Evolutionary conservation across 2,797 vertebrate genomes (phyloP).

Genomic region (Philypnodon macrostomus): DNA sequence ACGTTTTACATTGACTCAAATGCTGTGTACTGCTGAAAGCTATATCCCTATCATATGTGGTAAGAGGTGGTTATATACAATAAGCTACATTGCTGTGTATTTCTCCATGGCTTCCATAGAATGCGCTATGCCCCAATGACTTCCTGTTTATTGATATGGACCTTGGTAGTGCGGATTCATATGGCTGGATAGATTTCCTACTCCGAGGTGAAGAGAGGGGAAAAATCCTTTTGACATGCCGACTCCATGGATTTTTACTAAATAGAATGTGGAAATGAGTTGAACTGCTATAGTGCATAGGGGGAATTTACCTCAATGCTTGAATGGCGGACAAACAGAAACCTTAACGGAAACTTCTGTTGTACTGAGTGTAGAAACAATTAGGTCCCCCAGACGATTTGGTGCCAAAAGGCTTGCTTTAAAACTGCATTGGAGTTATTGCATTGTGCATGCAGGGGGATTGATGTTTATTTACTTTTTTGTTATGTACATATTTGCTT

Average conservation of each 20-base stretch:
- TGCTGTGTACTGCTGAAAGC: slow-evolving; percentile 9
- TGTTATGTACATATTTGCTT: slow-evolving; percentile 23
- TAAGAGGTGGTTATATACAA: slow-evolving; percentile 11
- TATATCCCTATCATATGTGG: slow-evolving; percentile 22
- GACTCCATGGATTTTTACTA: slow-evolving; percentile 38
- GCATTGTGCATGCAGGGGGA: neutral
- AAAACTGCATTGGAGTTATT: slow-evolving; percentile 25
- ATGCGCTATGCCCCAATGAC: slow-evolving; percentile 34
- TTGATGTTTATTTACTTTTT: slow-evolving; percentile 33
- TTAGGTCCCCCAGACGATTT: slow-evolving; percentile 31
- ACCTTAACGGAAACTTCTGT: slow-evolving; percentile 27
- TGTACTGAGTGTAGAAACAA: slow-evolving; percentile 29
- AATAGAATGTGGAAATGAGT: slow-evolving; percentile 56
- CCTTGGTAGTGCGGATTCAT: slow-evolving; percentile 39
- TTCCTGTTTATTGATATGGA: slow-evolving; percentile 45
- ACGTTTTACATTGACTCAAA: slow-evolving; percentile 7
- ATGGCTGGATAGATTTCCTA: slow-evolving; percentile 39
- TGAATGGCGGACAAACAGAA: slow-evolving; percentile 25
- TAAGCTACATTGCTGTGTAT: slow-evolving; percentile 19
- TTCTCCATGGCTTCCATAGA: slow-evolving; percentile 18
- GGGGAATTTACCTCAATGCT: slow-evolving; percentile 32
- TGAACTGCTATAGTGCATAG: slow-evolving; percentile 26
- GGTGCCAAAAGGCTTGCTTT: slow-evolving; percentile 27
- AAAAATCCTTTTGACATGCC: slow-evolving; percentile 51
- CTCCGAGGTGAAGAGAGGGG: slow-evolving; percentile 52